Base-by-base conservation (phyloP, 2,113 vertebrate species). In the Pitta sordida region DNA sequence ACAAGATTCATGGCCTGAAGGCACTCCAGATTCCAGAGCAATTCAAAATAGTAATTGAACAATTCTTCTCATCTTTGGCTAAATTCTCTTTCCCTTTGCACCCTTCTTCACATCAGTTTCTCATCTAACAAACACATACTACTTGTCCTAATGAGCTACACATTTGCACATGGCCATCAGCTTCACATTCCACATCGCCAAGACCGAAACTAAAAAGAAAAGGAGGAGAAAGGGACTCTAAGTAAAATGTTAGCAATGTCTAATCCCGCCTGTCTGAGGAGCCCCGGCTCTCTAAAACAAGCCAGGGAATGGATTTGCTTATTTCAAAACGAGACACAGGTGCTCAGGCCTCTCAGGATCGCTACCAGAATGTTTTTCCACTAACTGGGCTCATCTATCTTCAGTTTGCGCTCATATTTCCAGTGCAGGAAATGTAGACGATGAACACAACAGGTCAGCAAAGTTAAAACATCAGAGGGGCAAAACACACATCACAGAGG, bases 141-240 rank as follows among this genome's bases (percentile, higher is more conserved):
- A 14, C 48, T 51, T 41, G 29, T 55, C 55, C 36, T 48, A 24
- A 8, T 4, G 4, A 82, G 30, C 24, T 74, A n/a, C n/a, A n/a
- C n/a, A 24, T 13, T 21, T 43, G 6, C 24, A 69, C 41, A 16
- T 78, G 36, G 5, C 39, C 52, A 10, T 52, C 39, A 76, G 23
- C 32, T 83, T 73, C 36, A 24, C 14, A 32, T 27, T 73, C 53
- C 29, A 64, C 36, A 32, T 2, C 24, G 43, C 18, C 24, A 68
- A 48, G 9, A 49, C 37, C 65, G 41, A 76, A 87, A 55, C 6
- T 37, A 34, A 51, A 78, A 71, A 62, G 37, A 51, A 78, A 71
- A 62, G 22, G 3, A 3, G 32, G 5, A 11, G 26, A 36, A 19
- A 10, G 10, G 1, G 5, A 1, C 3, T 8, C 13, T 63, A 76